These are phyloP conservation scores for Sander lucioperca DNA, from an alignment of 2,113 vertebrate genomes.

Conservation along the genomic window DNA sequence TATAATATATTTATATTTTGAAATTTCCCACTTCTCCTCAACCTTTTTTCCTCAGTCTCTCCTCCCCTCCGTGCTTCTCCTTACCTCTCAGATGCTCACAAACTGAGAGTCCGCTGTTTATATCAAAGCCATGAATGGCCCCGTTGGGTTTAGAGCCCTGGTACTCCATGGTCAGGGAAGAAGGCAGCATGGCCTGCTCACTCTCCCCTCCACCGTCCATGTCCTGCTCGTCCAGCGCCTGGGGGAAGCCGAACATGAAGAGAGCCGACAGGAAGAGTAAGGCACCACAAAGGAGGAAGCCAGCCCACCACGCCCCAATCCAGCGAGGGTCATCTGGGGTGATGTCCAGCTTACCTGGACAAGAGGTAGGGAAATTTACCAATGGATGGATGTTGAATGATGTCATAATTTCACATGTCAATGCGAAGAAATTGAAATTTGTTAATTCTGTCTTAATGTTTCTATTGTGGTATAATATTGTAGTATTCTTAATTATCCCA, in stretches of 20 bases:
- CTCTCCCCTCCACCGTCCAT: conserved; percentile 76
- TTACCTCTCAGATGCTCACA: conserved; percentile 81
- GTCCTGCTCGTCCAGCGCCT: conserved; percentile 72
- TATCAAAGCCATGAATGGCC: conserved; percentile 68
- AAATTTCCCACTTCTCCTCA: background rate
- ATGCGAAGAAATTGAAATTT: background rate
- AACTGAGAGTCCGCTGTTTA: conserved; percentile 78
- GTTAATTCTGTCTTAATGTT: too few species aligned
- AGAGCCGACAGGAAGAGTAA: conserved; percentile 81
- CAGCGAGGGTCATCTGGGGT: conserved; percentile 84
- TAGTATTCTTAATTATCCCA: background rate
- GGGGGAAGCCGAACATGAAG: conserved; percentile 82
- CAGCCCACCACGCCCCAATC: conserved; percentile 85
- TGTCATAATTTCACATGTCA: background rate
- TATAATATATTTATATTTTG: background rate
- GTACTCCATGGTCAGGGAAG: conserved; percentile 71
- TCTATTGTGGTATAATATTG: too few species aligned
- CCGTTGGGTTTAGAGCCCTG: conserved; percentile 68
- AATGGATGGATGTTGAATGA: background rate
- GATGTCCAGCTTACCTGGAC: conserved; percentile 80
- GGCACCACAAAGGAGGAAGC: conserved; percentile 84
- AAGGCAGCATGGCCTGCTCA: conserved; percentile 82
- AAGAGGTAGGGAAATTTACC: background rate
- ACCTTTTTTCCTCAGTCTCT: background rate
- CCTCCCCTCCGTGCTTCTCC: background rate